Percentiles rank a stretch among this genome's conserved stretches.
Conservation (phyloP, 2,888 invertebrate species). For the Cosmia trapezina region DNA sequence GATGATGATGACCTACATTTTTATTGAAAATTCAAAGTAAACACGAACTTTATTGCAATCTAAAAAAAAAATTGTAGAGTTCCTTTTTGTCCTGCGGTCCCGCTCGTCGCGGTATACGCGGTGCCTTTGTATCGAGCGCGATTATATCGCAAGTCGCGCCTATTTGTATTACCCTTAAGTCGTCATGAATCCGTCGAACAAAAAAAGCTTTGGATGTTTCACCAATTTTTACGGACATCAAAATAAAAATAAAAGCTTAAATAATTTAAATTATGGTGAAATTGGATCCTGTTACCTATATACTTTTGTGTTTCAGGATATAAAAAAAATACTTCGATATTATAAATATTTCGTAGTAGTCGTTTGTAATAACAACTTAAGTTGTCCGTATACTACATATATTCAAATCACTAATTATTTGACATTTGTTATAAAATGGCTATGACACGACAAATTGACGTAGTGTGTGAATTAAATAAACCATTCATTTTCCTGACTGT, state of each 20-base stretch:
- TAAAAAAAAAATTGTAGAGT: neutral
- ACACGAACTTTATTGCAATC: neutral
- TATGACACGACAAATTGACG: neutral
- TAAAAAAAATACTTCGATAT: neutral
- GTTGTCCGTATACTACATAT: neutral
- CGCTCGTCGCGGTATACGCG: too few relatives aligned
- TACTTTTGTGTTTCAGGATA: conserved; percentile 10
- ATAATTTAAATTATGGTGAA: conserved; percentile 21
- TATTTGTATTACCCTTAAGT: too few relatives aligned
- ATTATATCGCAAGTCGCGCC: too few relatives aligned
- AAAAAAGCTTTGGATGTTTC: neutral
- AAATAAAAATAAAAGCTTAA: conserved; percentile 13
- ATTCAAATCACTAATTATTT: neutral
- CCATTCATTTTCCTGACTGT: neutral
- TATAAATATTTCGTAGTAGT: neutral
- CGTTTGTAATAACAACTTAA: neutral
- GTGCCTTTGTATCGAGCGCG: too few relatives aligned
- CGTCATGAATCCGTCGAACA: neutral
- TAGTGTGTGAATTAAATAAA: neutral
- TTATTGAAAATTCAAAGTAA: neutral
- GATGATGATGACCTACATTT: too few relatives aligned
- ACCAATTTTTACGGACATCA: neutral
- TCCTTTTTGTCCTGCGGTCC: too few relatives aligned
- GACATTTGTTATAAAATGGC: too few relatives aligned
- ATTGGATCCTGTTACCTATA: conserved; percentile 19